Conservation (phyloP, 2,113 vertebrate species). For the Petroica traversi region DNA sequence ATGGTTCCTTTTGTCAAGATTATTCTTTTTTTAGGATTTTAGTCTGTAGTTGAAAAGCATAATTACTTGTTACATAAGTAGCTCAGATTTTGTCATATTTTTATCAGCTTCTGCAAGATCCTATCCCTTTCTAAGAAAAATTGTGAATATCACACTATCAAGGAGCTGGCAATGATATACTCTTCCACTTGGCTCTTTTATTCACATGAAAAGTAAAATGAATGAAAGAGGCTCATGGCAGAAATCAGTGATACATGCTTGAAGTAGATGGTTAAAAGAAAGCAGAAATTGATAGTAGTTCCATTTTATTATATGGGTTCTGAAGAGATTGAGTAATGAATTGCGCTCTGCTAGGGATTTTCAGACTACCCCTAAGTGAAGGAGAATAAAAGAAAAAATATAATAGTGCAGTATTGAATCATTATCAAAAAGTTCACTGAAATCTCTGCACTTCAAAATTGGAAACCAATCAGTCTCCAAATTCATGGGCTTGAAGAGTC, state of each 20-base stretch:
- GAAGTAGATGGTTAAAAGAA: not conserved
- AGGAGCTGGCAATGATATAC: not conserved
- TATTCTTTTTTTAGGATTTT: not conserved
- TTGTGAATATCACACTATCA: not conserved
- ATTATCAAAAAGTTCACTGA: not conserved
- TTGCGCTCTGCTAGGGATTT: not conserved
- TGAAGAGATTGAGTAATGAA: slow-evolving; percentile 1
- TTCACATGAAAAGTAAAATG: not conserved
- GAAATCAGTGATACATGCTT: not conserved
- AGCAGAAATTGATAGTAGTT: not conserved
- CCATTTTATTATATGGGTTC: not conserved
- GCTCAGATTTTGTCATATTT: not conserved
- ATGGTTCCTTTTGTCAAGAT: not conserved
- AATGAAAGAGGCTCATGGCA: not conserved
- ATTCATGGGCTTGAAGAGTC: not conserved
- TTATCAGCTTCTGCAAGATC: not conserved
- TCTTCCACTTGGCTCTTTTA: not conserved
- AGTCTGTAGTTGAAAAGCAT: not conserved
- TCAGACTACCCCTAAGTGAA: not conserved
- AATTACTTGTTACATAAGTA: not conserved
- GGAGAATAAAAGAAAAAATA: not conserved
- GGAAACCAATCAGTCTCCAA: not conserved
- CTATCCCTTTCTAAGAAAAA: not conserved
- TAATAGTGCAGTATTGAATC: not conserved
- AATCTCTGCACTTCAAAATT: not conserved